A percentile compares a stretch with the other conserved stretches of the same genome.
These are phyloP conservation scores for Drosophila hawaiiensis DNA, from an alignment of 2,888 invertebrate genomes.

Conservation along the genomic window DNA sequence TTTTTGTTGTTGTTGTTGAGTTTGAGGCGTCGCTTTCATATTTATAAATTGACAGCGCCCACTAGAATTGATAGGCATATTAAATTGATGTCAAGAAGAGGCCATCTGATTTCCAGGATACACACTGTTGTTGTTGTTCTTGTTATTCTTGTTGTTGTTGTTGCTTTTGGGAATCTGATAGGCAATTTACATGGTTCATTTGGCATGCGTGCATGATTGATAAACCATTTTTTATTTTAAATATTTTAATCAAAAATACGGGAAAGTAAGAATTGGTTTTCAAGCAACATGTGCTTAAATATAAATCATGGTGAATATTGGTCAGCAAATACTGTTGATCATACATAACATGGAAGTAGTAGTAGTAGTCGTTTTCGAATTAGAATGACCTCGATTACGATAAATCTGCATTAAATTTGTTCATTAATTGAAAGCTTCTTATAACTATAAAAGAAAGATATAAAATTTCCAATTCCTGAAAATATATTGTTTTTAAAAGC, in stretches of 20 bases:
- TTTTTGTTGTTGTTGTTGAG: constrained; percentile 4
- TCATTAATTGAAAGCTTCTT: neutral
- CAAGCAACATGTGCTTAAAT: constrained; percentile 4
- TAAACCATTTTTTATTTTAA: neutral
- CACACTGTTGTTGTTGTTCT: neutral
- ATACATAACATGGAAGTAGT: neutral
- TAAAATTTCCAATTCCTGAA: no score
- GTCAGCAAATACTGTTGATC: neutral
- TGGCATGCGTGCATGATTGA: neutral
- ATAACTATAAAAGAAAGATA: neutral
- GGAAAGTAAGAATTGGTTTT: neutral
- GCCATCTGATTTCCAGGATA: constrained; percentile 24
- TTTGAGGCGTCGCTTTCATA: constrained; percentile 40
- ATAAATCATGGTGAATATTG: constrained; percentile 1
- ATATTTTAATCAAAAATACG: neutral
- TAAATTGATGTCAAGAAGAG: constrained; percentile 55
- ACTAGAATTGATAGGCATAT: constrained; percentile 51
- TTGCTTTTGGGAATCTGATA: constrained; percentile 31
- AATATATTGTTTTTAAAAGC: neutral
- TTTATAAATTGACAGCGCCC: constrained; percentile 45
- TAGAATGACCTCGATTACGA: neutral
- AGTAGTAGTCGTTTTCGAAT: neutral
- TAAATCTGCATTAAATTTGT: neutral
- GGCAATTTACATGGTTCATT: constrained; percentile 37
- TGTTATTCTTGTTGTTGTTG: constrained; percentile 1